Evolutionary conservation across 2,888 invertebrate genomes (phyloP), one percentile per base, ranked within the genome.

Genomic region (Drosophila mercatorum): DNA sequence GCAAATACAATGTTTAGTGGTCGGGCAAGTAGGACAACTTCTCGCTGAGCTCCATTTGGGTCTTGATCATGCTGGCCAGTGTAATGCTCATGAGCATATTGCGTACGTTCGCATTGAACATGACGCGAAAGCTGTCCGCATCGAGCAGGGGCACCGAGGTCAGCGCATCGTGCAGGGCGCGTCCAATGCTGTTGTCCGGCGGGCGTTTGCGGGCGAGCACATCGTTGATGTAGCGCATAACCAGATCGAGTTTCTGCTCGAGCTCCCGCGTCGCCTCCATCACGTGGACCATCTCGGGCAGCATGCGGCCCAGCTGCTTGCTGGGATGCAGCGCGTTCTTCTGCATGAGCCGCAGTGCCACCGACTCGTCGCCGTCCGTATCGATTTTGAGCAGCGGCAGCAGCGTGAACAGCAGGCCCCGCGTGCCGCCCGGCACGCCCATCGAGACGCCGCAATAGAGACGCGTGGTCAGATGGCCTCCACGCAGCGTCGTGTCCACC

Each of bases 401-500:
- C 34, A 57, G 43, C 0, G 86, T 77, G 44, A 88, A 86, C 53
- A 86, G 43, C 5, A 80, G 47, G 0, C 86, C 88, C 11, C 64
- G 64, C 6, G 81, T 80, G 8, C 86, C 86, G 3, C 75, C 86
- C 3, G 86, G 86, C 10, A 86, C 86, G 2, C 86, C 88, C 10
- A 73, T 70, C 2, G 38, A 43, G 12, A 80, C 72, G n/a, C 61
- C 83, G 5, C 68, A 75, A 53, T 68, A 88, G 11, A 88, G 70
- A 12, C 69, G 76, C 2, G 61, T 75, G 2, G 14, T 56, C 8
- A 88, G 26, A 5, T 67, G 68, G 0, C 70, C 69, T 5, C 58
- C 55, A 0, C 68, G 56, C 51, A 88, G 46, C 0, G 74, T 59
- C 0, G 80, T 74, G 28, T 88, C 86, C 31, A 86, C 64, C 8